Conservation (phyloP, 23 tunicate genomes). For the Diplosoma virens region DNA sequence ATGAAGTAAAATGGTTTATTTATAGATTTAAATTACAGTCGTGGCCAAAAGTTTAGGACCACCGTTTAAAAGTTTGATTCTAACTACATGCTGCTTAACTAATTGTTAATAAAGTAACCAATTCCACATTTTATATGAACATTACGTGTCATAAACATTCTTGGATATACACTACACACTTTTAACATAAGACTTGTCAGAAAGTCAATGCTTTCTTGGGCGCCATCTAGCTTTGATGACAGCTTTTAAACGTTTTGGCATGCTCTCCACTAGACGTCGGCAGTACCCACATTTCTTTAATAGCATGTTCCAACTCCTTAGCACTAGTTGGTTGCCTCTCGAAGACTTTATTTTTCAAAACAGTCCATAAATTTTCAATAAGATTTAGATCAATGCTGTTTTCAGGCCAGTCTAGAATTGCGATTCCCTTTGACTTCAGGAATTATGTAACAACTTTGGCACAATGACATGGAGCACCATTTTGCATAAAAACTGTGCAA, state of each 20-base stretch:
- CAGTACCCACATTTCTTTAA: conserved; percentile 6
- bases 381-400: neutral
- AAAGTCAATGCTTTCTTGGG: neutral
- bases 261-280: neutral
- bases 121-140: no score
- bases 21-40: no score
- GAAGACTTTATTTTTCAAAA: neutral
- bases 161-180: neutral
- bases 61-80: no score
- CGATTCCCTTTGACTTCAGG: no score
- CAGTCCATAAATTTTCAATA: conserved; percentile 5
- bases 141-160: neutral
- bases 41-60: no score
- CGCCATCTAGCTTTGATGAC: neutral
- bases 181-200: neutral
- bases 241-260: neutral
- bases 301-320: neutral
- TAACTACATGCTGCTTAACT: no score
- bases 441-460: neutral
- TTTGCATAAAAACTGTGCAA: neutral
- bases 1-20: no score
- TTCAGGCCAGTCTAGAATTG: conserved; percentile 1
- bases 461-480: neutral
- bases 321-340: neutral
- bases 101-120: no score